Evolutionary conservation across 1,140 invertebrate species (phyloP).

Genomic region (Drosophila asahinai): DNA sequence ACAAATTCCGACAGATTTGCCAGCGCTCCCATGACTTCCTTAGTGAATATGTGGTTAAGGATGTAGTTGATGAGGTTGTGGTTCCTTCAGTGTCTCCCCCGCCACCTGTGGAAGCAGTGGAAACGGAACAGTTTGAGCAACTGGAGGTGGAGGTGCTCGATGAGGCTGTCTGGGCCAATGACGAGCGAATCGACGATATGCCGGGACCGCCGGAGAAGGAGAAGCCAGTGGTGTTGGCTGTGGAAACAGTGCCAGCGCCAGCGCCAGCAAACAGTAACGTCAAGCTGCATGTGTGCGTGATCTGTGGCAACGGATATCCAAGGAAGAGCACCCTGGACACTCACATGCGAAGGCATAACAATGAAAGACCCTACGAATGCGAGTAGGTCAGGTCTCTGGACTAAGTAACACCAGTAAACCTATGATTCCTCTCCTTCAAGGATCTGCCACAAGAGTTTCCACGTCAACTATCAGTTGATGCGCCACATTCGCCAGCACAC

Average conservation of each 20-base stretch:
- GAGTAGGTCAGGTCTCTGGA: conserved; percentile 53
- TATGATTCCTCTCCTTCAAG: conserved; percentile 21
- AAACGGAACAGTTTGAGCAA: conserved; percentile 38
- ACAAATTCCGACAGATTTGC: conserved; percentile 78
- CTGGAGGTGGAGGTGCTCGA: conserved; percentile 58
- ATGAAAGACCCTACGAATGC: conserved; percentile 80
- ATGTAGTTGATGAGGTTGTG: not conserved
- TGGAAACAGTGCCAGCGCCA: conserved; percentile 3
- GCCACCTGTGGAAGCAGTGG: conserved; percentile 3
- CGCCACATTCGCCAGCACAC: conserved; percentile 82
- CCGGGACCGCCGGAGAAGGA: not conserved
- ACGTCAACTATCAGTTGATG: conserved; percentile 81
- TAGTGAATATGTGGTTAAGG: conserved; percentile 60
- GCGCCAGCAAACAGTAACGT: not conserved
- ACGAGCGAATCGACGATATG: conserved; percentile 44
- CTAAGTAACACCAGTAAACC: too few relatives aligned
- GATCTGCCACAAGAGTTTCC: conserved; percentile 75
- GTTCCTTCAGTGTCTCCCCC: not conserved
- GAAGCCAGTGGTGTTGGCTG: conserved; percentile 11
- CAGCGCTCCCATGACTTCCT: conserved; percentile 74
- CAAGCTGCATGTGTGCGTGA: conserved; percentile 69
- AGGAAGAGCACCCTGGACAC: conserved; percentile 74
- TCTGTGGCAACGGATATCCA: conserved; percentile 80
- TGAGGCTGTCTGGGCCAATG: conserved; percentile 49
- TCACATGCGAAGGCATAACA: conserved; percentile 78